A percentile compares a stretch with the other conserved stretches of the same genome.
These are phyloP conservation scores for Pyrocoelia pectoralis DNA, from an alignment of 2,888 invertebrate species.

Conservation along the genomic window DNA sequence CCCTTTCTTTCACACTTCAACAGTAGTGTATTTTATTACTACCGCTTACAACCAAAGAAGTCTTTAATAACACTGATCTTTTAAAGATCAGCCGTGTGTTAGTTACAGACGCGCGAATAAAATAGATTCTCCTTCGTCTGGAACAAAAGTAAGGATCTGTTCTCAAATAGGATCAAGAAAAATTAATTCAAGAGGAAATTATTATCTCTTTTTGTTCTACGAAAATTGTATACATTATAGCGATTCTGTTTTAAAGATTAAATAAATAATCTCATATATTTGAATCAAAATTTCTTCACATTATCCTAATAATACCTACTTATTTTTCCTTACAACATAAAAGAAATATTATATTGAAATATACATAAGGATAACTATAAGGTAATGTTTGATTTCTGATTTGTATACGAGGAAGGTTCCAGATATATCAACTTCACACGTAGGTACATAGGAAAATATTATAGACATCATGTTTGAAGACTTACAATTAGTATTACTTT, in stretches of 20 bases:
- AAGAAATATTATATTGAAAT: too few species aligned
- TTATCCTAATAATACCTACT: not conserved
- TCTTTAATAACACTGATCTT: slow-evolving; percentile 41
- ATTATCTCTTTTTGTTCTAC: slow-evolving; percentile 34
- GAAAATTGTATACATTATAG: slow-evolving; percentile 21
- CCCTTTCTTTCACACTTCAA: slow-evolving; percentile 39
- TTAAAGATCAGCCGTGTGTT: slow-evolving; percentile 40
- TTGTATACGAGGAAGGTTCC: too few species aligned
- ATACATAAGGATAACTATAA: too few species aligned
- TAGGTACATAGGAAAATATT: too few species aligned
- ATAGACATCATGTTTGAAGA: too few species aligned
- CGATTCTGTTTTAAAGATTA: slow-evolving; percentile 14
- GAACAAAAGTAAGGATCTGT: slow-evolving; percentile 31
- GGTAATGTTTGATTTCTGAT: too few species aligned
- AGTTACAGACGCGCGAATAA: slow-evolving; percentile 37
- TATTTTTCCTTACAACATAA: too few species aligned
- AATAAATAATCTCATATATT: not conserved
- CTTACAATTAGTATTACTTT: too few species aligned
- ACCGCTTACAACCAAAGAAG: slow-evolving; percentile 35
- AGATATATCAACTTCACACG: too few species aligned
- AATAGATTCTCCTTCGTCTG: slow-evolving; percentile 22
- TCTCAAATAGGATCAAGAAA: slow-evolving; percentile 34
- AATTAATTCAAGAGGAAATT: slow-evolving; percentile 39
- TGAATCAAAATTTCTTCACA: not conserved
- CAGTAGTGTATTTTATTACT: slow-evolving; percentile 39